Base-by-base conservation (phyloP, 2,797 vertebrate genomes). In the Clarias fuscus region DNA sequence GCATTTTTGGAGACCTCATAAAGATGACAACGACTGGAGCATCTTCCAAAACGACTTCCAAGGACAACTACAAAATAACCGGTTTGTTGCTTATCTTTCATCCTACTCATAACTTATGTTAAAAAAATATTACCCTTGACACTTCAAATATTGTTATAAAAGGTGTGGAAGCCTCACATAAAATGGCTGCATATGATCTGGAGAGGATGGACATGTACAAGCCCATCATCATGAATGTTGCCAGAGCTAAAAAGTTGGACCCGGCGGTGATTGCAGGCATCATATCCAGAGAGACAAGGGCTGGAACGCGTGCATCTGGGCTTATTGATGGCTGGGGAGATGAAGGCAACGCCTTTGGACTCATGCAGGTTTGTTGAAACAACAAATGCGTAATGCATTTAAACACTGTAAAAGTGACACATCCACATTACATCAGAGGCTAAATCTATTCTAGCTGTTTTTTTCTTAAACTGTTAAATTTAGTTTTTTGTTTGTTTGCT, bases 281-380 rank as follows among this genome's bases (percentile, higher is more conserved):
- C 79, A 91, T 92, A 30, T 93, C 92, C 7, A 89, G 92, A 84
- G 92, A 91, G 89, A 91, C 92, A 0, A 88, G 90, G 22, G 91
- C 90, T 10, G 92, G 92, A 30, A 73, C 84, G 0, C 56, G 1
- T 4, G 91, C 89, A 27, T 80, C 85, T 0, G 86, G 11, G 5
- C 88, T 93, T 1, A 56, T 14, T 24, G 3, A 90, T 73, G 92
- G 91, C 27, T 92, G 90, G 91, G 91, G 91, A 1, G 91, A 92
- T 68, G 43, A 89, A 7, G 90, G 87, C 18, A 90, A 92, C 62
- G 92, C 7, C 2, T 93, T 92, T 56, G 92, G 92, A n/a, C 91
- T 93, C 68, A 93, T 93, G 92, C 92, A 92, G 91, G 92, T 93
- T 58, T 10, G 88, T 65, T 61, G 20, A 5, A 83, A 58, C 27